These are phyloP conservation scores for Mamestra brassicae DNA, from an alignment of 2,888 invertebrate genomes.

Conservation along the genomic window DNA sequence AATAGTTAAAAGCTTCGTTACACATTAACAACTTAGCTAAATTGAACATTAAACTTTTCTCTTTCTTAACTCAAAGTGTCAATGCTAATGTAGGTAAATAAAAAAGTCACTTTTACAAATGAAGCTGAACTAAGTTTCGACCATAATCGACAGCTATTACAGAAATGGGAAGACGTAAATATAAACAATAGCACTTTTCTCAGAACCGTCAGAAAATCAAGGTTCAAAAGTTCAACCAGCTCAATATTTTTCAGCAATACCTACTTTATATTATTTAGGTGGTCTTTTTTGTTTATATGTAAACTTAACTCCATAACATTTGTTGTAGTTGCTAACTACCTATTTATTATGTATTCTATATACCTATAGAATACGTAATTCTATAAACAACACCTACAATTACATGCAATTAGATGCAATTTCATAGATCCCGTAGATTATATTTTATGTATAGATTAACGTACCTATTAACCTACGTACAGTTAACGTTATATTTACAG, in stretches of 20 bases:
- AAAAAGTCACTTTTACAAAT: slow-evolving; percentile 37
- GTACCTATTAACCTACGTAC: slow-evolving; percentile 66
- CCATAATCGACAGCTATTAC: slow-evolving; percentile 32
- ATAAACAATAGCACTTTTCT: slow-evolving; percentile 14
- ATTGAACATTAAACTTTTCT: slow-evolving; percentile 10
- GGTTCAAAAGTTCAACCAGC: background rate
- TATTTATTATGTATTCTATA: background rate
- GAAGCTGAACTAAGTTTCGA: slow-evolving; percentile 25
- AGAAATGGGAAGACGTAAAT: slow-evolving; percentile 26
- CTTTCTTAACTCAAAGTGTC: slow-evolving; percentile 7
- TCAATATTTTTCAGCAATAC: background rate
- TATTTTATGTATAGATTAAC: background rate
- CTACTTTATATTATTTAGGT: background rate
- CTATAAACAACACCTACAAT: background rate
- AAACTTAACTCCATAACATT: background rate
- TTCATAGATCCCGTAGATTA: slow-evolving; percentile 10
- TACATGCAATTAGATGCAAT: slow-evolving; percentile 3
- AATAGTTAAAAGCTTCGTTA: slow-evolving; percentile 20
- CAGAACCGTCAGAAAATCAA: background rate
- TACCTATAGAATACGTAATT: background rate
- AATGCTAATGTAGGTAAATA: slow-evolving; percentile 24
- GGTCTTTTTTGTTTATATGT: background rate
- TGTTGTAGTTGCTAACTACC: background rate
- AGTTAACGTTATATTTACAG: too few relatives aligned
- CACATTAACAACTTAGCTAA: slow-evolving; percentile 18